phyloP scores from a whole-genome alignment of 2,888 invertebrate genomes.

The Cataglyphis altisquamis region DNA sequence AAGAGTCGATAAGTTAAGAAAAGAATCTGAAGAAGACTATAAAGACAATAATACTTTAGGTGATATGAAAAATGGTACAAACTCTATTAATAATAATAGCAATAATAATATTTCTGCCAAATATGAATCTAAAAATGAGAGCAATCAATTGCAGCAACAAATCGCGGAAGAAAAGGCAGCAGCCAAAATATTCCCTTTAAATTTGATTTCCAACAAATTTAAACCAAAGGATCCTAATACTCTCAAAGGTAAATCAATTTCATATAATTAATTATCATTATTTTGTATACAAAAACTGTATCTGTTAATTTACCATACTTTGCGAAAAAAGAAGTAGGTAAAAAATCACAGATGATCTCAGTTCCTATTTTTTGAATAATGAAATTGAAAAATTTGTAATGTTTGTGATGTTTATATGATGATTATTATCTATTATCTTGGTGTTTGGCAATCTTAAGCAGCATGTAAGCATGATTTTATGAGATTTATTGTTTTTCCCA shows the following conservation, averaged over 20 bases:
- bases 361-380: background rate
- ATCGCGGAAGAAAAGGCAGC: constrained; percentile 81
- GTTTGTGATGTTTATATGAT: background rate
- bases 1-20: constrained; percentile 85
- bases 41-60: constrained; percentile 55
- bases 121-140: constrained; percentile 9
- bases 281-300: background rate
- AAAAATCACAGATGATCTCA: background rate
- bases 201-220: constrained; percentile 81
- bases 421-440: constrained; percentile 5
- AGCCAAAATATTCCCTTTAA: constrained; percentile 83
- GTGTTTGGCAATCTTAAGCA: background rate
- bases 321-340: background rate
- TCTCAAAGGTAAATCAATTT: constrained; percentile 77
- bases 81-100: constrained; percentile 41
- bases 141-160: constrained; percentile 61
- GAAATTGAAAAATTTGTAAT: background rate
- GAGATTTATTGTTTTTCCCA: constrained; percentile 48
- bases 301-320: background rate
- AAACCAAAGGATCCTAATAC: constrained; percentile 77
- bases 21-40: constrained; percentile 47
- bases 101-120: constrained; percentile 22
- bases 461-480: constrained; percentile 54
- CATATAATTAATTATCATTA: background rate
- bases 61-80: constrained; percentile 30